Base-by-base conservation (phyloP, 2,797 vertebrate genomes). In the Petrocephalus schoutedeni region DNA sequence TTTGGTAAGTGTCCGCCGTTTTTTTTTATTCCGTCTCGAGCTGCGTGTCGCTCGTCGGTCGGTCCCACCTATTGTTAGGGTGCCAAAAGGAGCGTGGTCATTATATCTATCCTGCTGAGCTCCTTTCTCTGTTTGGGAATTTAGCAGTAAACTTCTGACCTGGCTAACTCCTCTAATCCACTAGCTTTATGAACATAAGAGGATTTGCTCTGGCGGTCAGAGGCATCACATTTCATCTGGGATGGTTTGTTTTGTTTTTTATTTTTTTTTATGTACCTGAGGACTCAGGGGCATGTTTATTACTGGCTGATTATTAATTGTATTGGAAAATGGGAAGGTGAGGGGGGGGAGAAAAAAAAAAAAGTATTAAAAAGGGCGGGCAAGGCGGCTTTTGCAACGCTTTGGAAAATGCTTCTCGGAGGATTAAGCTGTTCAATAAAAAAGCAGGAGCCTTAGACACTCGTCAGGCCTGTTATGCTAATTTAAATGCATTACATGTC, bases 361-460 rank as follows among this genome's bases (percentile, higher is more conserved):
- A 41, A 59, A n/a, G 36, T 32, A 74, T 74, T 6, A 41, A 74
- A 45, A 59, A 45, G 41, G 41, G 41, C 14, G 6, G 23, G 23
- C 12, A 16, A 41, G 36, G 16, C 10, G 56, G 84, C 93, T 92
- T 94, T 93, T 94, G 94, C 21, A 36, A 49, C 2, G n/a, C 28
- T 86, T 86, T 61, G 32, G 9, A 64, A 49, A 51, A 58, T 7
- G 58, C 86, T 67, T 86, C 41, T 36, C 41, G 5, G 95, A 93
- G 93, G 94, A 95, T 94, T 93, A 95, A 95, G 94, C 93, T 92
- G 92, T 92, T 92, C 93, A 93, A 94, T 95, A 94, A 95, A 94
- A 95, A 94, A 93, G 94, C 94, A 93, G 56, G 6, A 9, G 19
- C 91, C 14, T 93, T 93, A 94, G 94, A 92, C 92, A 91, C 91